Evolutionary conservation across 2,888 invertebrate species (phyloP).

Genomic region (Acanthococcus lagerstroemiae): DNA sequence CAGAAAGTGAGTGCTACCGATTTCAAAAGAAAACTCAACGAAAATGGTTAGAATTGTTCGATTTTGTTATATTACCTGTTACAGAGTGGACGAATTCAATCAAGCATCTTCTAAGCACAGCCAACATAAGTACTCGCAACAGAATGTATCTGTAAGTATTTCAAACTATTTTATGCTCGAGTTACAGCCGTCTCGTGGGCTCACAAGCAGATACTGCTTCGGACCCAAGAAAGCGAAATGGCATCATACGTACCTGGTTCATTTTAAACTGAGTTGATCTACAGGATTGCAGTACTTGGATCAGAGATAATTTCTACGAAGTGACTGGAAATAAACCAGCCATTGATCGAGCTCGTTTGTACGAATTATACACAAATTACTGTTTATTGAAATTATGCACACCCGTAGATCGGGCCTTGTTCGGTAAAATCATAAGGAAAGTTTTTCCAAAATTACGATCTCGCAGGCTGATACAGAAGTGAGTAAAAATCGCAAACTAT

Average conservation of each 20-base stretch:
- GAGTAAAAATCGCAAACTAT: background rate
- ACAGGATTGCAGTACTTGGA: constrained; percentile 24
- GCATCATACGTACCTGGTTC: no score
- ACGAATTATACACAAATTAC: constrained; percentile 23
- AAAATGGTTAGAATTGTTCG: background rate
- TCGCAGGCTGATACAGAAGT: constrained; percentile 26
- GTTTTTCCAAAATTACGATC: constrained; percentile 24
- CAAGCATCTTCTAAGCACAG: constrained; percentile 5
- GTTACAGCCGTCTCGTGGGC: no score
- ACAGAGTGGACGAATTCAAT: constrained; percentile 18
- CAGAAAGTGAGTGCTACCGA: constrained; percentile 2
- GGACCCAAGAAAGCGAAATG: background rate
- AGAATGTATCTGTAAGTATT: constrained; percentile 11
- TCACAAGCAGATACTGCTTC: background rate
- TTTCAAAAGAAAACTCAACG: background rate
- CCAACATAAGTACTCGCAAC: constrained; percentile 20
- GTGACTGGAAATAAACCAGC: constrained; percentile 23
- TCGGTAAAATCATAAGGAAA: constrained; percentile 23
- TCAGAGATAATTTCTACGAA: constrained; percentile 20
- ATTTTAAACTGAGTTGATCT: background rate
- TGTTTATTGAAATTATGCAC: constrained; percentile 21
- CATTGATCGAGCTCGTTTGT: constrained; percentile 17
- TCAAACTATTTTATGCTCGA: no score
- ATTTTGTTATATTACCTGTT: background rate
- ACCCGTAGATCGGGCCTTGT: constrained; percentile 18